Percentiles rank a stretch among this genome's conserved stretches.
phyloP scores from a whole-genome alignment of 2,888 invertebrate species.

The Polydrusus tereticollis region DNA sequence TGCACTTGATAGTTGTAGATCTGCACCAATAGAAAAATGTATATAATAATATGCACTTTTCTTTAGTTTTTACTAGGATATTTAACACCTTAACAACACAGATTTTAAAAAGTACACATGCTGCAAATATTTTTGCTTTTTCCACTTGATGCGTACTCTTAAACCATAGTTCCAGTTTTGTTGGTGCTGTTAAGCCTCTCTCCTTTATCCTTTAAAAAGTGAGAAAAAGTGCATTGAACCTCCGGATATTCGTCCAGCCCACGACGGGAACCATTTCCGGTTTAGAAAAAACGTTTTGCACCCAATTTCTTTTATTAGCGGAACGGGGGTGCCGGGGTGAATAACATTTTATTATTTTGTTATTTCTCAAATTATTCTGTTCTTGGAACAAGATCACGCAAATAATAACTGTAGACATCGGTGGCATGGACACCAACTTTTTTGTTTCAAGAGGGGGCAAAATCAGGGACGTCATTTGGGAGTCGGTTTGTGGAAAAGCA shows the following conservation, averaged over 20 bases:
- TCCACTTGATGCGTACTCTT: too few species aligned
- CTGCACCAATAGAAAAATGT: background rate
- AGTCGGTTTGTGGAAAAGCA: too few species aligned
- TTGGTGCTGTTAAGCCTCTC: slow-evolving; percentile 20
- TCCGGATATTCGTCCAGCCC: slow-evolving; percentile 55
- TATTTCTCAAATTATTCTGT: slow-evolving; percentile 14
- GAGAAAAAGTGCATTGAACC: slow-evolving; percentile 56
- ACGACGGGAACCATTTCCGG: slow-evolving; percentile 44
- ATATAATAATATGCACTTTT: too few species aligned
- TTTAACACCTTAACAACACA: too few species aligned
- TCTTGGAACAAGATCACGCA: background rate
- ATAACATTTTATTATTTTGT: slow-evolving; percentile 10
- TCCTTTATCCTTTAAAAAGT: slow-evolving; percentile 39
- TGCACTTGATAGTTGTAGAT: background rate
- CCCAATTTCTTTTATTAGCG: slow-evolving; percentile 22
- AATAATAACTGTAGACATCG: background rate
- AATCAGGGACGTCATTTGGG: too few species aligned
- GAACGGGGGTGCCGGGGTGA: slow-evolving; percentile 11
- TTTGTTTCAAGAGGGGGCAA: too few species aligned
- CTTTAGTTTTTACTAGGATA: too few species aligned
- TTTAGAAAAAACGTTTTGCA: slow-evolving; percentile 37
- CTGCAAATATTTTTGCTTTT: too few species aligned
- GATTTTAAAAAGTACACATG: too few species aligned
- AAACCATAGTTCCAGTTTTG: too few species aligned
- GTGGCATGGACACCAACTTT: too few species aligned